A percentile compares a stretch with the other conserved stretches of the same genome.
Evolutionary conservation across 2,888 invertebrate species (phyloP).

Genomic region (Agriopis leucophaearia): DNA sequence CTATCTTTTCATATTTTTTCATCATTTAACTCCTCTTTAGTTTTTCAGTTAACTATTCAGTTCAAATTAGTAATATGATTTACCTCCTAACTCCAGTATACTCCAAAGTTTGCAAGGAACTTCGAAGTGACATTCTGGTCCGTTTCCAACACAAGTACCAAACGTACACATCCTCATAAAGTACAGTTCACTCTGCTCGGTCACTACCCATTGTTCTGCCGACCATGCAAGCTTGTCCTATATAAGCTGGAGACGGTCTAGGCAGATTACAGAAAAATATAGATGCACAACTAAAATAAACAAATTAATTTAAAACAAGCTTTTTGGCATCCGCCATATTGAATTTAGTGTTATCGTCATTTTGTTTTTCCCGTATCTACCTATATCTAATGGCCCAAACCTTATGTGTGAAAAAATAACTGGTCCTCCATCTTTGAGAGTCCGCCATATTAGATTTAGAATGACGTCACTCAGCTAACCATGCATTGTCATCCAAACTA

Average conservation of each 20-base stretch:
- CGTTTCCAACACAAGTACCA: background rate
- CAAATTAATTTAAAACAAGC: background rate
- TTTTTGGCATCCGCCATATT: no score
- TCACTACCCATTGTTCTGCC: constrained; percentile 30
- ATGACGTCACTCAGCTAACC: no score
- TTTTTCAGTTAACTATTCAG: background rate
- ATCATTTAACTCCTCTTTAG: background rate
- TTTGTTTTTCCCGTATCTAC: no score
- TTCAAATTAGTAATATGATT: background rate
- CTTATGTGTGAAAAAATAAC: no score
- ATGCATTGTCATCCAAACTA: no score
- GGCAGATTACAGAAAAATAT: constrained; percentile 9
- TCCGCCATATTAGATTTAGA: no score
- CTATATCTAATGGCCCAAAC: no score
- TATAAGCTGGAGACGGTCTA: constrained; percentile 27
- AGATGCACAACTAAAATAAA: background rate
- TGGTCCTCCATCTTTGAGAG: no score
- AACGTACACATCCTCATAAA: constrained; percentile 8
- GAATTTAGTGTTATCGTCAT: no score
- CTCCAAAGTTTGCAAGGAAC: background rate
- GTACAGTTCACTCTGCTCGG: constrained; percentile 13
- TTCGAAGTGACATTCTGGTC: background rate
- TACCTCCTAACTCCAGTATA: background rate
- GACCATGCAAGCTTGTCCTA: constrained; percentile 29
- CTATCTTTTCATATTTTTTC: no score